Percentiles rank a stretch among this genome's conserved stretches.
Conservation (phyloP, 1,140 invertebrate genomes). For the Eulimnadia texana region DNA sequence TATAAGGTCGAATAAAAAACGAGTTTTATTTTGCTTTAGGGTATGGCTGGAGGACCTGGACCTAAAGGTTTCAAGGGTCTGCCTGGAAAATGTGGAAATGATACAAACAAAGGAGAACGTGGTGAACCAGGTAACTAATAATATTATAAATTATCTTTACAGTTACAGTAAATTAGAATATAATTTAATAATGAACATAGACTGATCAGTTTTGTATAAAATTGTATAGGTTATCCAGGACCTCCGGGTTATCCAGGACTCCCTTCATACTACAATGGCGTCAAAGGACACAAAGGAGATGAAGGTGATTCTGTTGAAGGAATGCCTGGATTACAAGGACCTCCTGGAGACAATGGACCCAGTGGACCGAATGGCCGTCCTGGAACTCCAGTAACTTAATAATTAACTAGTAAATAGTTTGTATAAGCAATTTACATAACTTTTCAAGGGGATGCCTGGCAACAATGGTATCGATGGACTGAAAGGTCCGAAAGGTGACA, state of each 20-base stretch:
- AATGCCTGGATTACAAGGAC: conserved; percentile 16
- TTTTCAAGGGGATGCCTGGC: conserved; percentile 19
- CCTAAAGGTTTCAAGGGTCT: conserved; percentile 18
- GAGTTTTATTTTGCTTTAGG: background rate
- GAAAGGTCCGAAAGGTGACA: conserved; percentile 19
- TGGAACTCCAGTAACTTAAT: conserved; percentile 5
- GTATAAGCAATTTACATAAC: background rate
- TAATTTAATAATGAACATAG: too few relatives aligned
- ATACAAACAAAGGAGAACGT: conserved; percentile 45
- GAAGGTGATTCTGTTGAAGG: conserved; percentile 23
- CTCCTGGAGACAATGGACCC: conserved; percentile 8
- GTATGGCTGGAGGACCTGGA: background rate
- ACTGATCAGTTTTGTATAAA: too few relatives aligned
- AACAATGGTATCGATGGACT: conserved; percentile 20
- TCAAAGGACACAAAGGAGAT: conserved; percentile 25
- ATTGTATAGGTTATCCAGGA: conserved; percentile 30
- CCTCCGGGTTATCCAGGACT: conserved; percentile 45
- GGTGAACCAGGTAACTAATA: background rate
- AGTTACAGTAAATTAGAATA: too few relatives aligned
- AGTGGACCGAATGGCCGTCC: background rate
- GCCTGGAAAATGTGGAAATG: conserved; percentile 41
- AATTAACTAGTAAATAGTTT: background rate
- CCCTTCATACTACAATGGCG: conserved; percentile 30
- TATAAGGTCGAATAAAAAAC: background rate
- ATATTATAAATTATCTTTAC: background rate